phyloP scores from a whole-genome alignment of 2,113 vertebrate species.

The Edolisoma coerulescens region DNA sequence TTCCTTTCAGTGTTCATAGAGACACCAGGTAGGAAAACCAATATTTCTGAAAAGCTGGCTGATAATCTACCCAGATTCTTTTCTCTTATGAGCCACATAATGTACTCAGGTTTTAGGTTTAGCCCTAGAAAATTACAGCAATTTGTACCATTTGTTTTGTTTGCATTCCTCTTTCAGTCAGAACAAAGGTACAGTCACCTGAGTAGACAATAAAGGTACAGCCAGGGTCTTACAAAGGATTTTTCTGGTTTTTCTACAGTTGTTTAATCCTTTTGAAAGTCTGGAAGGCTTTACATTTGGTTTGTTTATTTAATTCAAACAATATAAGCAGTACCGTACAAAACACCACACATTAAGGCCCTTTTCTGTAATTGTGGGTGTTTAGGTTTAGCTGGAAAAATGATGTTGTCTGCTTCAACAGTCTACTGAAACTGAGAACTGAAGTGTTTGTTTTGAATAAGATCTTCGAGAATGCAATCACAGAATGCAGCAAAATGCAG shows the following conservation, averaged over 20 bases:
- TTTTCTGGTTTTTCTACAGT: neutral
- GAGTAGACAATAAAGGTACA: neutral
- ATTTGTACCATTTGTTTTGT: neutral
- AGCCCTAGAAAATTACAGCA: neutral
- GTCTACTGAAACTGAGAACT: neutral
- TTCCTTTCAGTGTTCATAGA: neutral
- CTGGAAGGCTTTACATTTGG: neutral
- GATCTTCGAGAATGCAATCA: neutral
- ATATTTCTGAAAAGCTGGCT: neutral
- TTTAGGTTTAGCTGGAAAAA: neutral
- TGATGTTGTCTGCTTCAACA: neutral
- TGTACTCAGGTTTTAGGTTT: neutral
- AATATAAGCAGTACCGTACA: neutral
- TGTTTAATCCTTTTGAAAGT: neutral
- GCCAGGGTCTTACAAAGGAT: neutral
- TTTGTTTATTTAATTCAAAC: neutral
- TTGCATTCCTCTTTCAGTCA: neutral
- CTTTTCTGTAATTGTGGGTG: neutral
- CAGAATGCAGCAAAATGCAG: neutral
- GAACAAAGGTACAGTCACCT: neutral
- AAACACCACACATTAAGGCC: neutral
- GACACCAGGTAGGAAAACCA: neutral
- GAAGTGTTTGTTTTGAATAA: neutral
- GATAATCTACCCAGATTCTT: neutral
- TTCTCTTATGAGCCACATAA: neutral